Conservation (phyloP, 2,797 vertebrate species). For the Cephalopachus bancanus region DNA sequence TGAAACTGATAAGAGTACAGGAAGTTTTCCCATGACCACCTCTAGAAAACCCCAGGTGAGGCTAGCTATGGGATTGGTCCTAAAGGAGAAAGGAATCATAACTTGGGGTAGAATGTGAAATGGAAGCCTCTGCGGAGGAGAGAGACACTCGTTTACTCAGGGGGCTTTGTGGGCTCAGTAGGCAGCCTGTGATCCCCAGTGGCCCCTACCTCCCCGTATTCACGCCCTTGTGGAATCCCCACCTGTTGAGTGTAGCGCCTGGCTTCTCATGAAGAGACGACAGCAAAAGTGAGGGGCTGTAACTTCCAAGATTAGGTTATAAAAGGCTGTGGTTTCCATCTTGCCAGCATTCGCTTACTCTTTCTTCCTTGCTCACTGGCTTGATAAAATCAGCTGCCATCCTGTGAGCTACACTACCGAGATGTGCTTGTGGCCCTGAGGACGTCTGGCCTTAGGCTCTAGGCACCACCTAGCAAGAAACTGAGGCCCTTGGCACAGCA, state of each 20-base stretch:
- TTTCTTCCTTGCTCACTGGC: background rate
- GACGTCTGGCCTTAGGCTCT: background rate
- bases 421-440: background rate
- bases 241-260: background rate
- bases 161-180: background rate
- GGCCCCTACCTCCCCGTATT: background rate
- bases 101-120: background rate
- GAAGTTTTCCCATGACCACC: background rate
- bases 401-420: background rate
- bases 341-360: background rate
- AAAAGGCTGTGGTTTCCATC: background rate
- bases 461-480: background rate
- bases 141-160: background rate
- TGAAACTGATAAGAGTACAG: background rate
- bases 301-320: background rate
- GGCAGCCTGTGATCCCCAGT: background rate
- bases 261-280: background rate
- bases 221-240: background rate
- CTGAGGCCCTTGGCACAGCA: too few species aligned
- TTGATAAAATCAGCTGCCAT: background rate
- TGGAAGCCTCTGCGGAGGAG: background rate
- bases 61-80: background rate
- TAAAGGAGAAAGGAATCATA: background rate
- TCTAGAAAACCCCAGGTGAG: background rate
- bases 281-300: background rate